phyloP scores from a whole-genome alignment of 2,888 invertebrate species.

The Ophioninae sp. region DNA sequence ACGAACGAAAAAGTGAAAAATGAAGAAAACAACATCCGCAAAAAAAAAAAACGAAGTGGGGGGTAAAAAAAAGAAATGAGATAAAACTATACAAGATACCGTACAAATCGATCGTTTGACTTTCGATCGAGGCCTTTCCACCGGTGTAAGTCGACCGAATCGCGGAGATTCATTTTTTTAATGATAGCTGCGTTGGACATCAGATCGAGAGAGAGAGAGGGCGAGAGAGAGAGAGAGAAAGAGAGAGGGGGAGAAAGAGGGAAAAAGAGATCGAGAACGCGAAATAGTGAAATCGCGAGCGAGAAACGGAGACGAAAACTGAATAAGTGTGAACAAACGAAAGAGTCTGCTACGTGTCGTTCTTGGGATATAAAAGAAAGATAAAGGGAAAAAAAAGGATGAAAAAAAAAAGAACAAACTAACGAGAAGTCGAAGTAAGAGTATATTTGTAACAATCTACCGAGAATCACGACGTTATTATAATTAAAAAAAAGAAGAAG shows the following conservation, averaged over 20 bases:
- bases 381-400: conserved; percentile 17
- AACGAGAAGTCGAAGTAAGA: conserved; percentile 55
- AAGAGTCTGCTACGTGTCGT: conserved; percentile 45
- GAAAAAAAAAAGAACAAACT: conserved; percentile 14
- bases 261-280: not conserved
- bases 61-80: conserved; percentile 14
- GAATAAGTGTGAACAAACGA: conserved; percentile 19
- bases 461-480: conserved; percentile 67
- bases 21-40: not conserved
- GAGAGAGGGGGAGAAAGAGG: conserved; percentile 25
- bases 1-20: not conserved
- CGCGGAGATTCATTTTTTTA: conserved; percentile 21
- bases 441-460: conserved; percentile 69
- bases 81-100: conserved; percentile 42
- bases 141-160: conserved; percentile 33
- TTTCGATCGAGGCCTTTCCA: conserved; percentile 59
- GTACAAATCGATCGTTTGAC: conserved; percentile 48
- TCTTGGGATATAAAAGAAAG: conserved; percentile 20
- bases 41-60: not conserved
- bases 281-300: not conserved
- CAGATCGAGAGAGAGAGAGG: conserved; percentile 7
- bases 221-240: conserved; percentile 12
- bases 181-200: conserved; percentile 1
- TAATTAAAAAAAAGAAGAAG: conserved; percentile 59
- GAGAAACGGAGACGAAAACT: conserved; percentile 25